Conservation (phyloP, 1,140 invertebrate genomes). For the Cydia pomonella region DNA sequence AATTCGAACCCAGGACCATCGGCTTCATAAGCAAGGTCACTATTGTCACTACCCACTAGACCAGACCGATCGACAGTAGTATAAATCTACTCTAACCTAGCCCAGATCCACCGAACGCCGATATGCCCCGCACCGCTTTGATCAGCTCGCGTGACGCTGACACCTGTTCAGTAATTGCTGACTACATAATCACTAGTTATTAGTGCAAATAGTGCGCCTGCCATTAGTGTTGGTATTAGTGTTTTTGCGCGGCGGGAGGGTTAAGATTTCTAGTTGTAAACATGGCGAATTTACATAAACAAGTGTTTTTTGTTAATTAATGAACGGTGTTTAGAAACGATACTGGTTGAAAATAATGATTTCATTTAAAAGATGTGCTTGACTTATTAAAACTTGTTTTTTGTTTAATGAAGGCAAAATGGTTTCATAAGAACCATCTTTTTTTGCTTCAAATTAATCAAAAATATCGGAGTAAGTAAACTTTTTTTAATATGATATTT, state of each 20-base stretch:
- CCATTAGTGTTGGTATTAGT: background rate
- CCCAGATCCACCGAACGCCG: background rate
- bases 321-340: background rate
- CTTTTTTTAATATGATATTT: no score
- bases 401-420: no score
- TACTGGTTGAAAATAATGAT: background rate
- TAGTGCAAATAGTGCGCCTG: background rate
- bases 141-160: background rate
- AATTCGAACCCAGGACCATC: no score
- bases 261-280: background rate
- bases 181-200: slow-evolving; percentile 13
- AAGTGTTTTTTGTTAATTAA: background rate
- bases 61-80: no score
- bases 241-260: slow-evolving; percentile 5
- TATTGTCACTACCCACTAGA: no score
- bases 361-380: no score
- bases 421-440: no score
- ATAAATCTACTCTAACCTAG: background rate
- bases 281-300: background rate
- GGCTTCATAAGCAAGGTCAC: no score
- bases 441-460: no score
- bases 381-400: no score
- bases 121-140: background rate
- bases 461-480: no score
- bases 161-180: slow-evolving; percentile 6